Percentiles rank a stretch among this genome's conserved stretches.
Evolutionary conservation across 30 jellyfish, hydroid and myxozoan genomes (phyloP).

Genomic region (Turritopsis rubra): DNA sequence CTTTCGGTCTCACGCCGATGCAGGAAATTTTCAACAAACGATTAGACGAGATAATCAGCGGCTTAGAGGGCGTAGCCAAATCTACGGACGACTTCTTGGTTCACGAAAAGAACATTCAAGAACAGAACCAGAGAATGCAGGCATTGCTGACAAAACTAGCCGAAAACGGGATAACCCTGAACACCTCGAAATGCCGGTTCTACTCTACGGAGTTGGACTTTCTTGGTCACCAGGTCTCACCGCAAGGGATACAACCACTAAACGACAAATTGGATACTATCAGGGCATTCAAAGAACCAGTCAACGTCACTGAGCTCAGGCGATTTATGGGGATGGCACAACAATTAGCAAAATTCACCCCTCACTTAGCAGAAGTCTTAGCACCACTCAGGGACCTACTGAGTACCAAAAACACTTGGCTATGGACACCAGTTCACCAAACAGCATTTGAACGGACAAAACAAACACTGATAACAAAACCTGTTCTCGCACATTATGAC

Average conservation of each 20-base stretch:
- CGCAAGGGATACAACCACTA: constrained; percentile 28
- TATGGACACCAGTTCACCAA: constrained; percentile 18
- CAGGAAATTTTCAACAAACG: constrained; percentile 26
- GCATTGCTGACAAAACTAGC: constrained; percentile 14
- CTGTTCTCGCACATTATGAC: constrained; percentile 27
- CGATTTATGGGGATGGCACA: constrained; percentile 19
- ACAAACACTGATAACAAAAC: neutral
- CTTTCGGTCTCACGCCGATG: constrained; percentile 22
- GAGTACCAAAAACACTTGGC: constrained; percentile 15
- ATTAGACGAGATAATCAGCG: neutral
- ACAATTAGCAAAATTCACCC: constrained; percentile 5
- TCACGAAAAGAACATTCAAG: neutral
- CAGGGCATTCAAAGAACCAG: neutral
- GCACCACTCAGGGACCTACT: constrained; percentile 18
- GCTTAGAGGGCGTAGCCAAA: constrained; percentile 9
- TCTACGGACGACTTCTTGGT: constrained; percentile 22
- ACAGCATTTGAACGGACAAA: constrained; percentile 24
- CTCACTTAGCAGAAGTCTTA: neutral
- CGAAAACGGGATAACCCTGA: constrained; percentile 34
- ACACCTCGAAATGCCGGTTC: constrained; percentile 16
- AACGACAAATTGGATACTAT: constrained; percentile 16
- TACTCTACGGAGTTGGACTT: constrained; percentile 13
- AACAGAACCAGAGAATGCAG: constrained; percentile 12
- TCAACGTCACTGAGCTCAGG: constrained; percentile 13
- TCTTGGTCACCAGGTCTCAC: constrained; percentile 28